phyloP scores from a whole-genome alignment of 2,797 vertebrate species.

The Benthosema pterotum region DNA sequence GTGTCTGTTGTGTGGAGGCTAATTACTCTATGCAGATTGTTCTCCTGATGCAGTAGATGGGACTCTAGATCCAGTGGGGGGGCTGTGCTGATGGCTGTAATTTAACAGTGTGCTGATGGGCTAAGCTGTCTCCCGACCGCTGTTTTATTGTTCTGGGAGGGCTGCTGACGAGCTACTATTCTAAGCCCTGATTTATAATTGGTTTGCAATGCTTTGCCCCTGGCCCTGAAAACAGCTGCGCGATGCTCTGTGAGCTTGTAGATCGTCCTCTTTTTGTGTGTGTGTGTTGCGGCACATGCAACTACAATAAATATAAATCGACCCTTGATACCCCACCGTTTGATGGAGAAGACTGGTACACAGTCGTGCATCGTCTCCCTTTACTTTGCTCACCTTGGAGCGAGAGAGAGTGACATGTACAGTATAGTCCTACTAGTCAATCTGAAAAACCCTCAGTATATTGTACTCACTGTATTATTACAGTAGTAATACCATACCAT shows the following conservation, averaged over 20 bases:
- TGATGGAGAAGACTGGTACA: conserved; percentile 50
- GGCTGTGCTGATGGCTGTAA: conserved; percentile 71
- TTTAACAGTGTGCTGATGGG: conserved; percentile 77
- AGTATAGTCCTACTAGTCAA: background rate
- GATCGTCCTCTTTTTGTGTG: too few species aligned
- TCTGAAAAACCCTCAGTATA: background rate
- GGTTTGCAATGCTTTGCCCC: too few species aligned
- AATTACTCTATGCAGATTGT: conserved; percentile 84
- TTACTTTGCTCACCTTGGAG: conserved; percentile 6
- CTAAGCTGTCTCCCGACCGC: conserved; percentile 73
- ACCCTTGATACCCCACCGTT: conserved; percentile 48
- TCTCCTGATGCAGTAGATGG: conserved; percentile 81
- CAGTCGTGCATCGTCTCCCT: conserved; percentile 23
- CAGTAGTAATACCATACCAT: too few species aligned
- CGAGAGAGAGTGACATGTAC: background rate
- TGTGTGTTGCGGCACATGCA: too few species aligned
- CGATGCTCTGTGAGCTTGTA: too few species aligned
- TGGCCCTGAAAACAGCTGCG: too few species aligned
- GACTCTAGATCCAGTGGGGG: conserved; percentile 77
- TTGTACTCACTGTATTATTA: background rate
- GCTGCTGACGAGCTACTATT: conserved; percentile 70
- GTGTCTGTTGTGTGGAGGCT: conserved; percentile 79
- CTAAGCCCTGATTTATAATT: conserved; percentile 1
- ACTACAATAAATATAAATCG: too few species aligned
- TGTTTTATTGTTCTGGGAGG: conserved; percentile 72